phyloP scores from a whole-genome alignment of 1,140 invertebrate genomes.

The Nomia melanderi region DNA sequence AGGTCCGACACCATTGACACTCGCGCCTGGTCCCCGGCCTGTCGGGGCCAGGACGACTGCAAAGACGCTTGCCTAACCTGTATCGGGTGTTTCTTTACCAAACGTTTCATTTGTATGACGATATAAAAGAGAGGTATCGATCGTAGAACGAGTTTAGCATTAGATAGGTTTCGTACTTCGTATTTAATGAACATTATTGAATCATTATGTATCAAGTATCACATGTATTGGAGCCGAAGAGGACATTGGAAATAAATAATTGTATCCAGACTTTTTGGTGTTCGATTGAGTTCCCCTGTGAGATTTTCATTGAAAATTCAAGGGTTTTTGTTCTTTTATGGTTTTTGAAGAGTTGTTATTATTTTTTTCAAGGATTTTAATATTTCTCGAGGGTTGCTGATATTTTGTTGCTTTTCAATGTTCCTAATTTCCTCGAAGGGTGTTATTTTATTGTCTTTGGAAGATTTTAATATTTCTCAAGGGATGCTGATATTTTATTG shows the following conservation, averaged over 20 bases:
- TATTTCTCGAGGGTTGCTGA: too few species aligned
- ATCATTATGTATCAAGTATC: slow-evolving; percentile 68
- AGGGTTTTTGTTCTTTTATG: too few species aligned
- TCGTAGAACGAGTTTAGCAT: slow-evolving; percentile 61
- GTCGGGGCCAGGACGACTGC: slow-evolving; percentile 21
- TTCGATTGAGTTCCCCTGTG: not conserved
- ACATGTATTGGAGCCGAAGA: slow-evolving; percentile 63
- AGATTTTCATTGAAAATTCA: too few species aligned
- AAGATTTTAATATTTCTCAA: too few species aligned
- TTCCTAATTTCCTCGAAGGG: too few species aligned
- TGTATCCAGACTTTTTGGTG: slow-evolving; percentile 50
- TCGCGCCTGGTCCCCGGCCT: not conserved
- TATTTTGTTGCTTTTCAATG: too few species aligned
- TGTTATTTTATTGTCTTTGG: too few species aligned
- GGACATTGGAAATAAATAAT: slow-evolving; percentile 67
- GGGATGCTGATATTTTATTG: too few species aligned
- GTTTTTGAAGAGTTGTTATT: too few species aligned
- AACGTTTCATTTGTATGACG: slow-evolving; percentile 63
- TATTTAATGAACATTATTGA: slow-evolving; percentile 68
- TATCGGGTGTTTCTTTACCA: slow-evolving; percentile 46
- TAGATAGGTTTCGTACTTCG: slow-evolving; percentile 71
- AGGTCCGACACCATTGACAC: slow-evolving; percentile 44
- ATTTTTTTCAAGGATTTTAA: too few species aligned
- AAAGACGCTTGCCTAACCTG: slow-evolving; percentile 51
- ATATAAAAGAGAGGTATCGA: slow-evolving; percentile 52